Evolutionary conservation across 2,113 vertebrate species (phyloP), one percentile per base, ranked within the genome.

Genomic region (Ciconia stormi): DNA sequence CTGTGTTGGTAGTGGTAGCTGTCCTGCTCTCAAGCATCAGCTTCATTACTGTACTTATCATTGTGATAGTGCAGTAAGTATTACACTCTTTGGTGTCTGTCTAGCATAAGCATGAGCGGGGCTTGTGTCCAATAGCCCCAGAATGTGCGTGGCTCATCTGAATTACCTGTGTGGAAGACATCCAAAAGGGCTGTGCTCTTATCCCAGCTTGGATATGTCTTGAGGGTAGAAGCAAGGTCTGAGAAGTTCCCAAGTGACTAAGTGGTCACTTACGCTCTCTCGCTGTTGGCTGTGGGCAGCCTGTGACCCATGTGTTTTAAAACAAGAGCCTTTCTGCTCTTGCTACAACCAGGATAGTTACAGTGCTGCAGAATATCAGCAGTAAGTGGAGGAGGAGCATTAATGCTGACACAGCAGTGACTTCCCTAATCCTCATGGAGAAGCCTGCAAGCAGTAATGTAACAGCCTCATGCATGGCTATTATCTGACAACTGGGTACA

Each of bases 41-140:
- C 96, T 91, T 98, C 58, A 36, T 97, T 82, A 97, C 94, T 62
- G 82, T 97, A 29, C 36, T 98, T 53, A 87, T 97, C 77, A 70
- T 97, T 66, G 93, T 98, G 53, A 93, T 96, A 95, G 52, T 97
- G 70, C 96, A 96, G 98, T 98, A 98, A 98, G 98, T 98, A 97
- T 86, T 29, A 3, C 1, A 3, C 18, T 82, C 62, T 81, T 72
- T 22, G 58, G 6, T 87, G 13, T 88, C 36, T 89, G 34, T 59
- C 22, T 80, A 34, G 30, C 49, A 25, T 32, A 32, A 58, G 32
- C 3, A 3, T 74, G 40, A 78, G 16, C 0, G 2, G 61, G 73
- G 23, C n/a, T 58, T 71, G 19, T n/a, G 55, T 66, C n/a, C 2
- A 3, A 2, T 34, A 61, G 65, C 40, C 27, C 36, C 6, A 4